A percentile compares a stretch with the other conserved stretches of the same genome.
These are phyloP conservation scores for Oreochromis mossambicus DNA, from an alignment of 2,797 vertebrate genomes.

Conservation along the genomic window DNA sequence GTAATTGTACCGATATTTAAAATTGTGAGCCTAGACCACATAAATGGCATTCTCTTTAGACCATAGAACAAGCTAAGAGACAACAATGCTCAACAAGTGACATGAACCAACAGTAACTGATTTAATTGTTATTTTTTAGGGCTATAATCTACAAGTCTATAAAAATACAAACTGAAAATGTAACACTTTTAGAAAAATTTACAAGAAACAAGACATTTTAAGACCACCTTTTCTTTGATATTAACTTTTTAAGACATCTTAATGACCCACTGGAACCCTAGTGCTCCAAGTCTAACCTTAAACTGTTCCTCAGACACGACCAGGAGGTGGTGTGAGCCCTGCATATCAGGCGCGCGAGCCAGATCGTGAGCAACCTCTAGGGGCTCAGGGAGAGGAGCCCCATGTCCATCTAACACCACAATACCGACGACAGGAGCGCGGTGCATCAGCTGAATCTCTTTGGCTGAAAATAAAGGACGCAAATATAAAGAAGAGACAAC, in stretches of 20 bases:
- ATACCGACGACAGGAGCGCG: conserved; percentile 92
- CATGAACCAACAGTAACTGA: neutral
- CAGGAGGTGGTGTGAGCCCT: conserved; percentile 90
- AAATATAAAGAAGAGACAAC: neutral
- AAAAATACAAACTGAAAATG: neutral
- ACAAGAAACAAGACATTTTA: neutral
- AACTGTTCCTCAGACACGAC: conserved; percentile 97
- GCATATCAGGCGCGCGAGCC: conserved; percentile 95
- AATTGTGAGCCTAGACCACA: neutral
- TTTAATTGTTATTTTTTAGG: neutral
- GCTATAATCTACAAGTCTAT: neutral
- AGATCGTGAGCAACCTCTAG: conserved; percentile 97
- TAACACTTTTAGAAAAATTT: neutral
- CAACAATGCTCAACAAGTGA: neutral
- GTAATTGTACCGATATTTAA: neutral
- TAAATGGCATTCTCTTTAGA: neutral
- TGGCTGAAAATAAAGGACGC: conserved; percentile 72
- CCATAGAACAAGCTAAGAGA: neutral
- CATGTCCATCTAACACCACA: conserved; percentile 88
- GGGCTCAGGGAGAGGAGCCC: conserved; percentile 89
- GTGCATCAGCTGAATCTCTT: conserved; percentile 99
- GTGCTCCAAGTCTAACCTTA: conserved; percentile 76
- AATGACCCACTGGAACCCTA: neutral
- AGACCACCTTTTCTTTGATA: neutral
- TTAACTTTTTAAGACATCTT: neutral